phyloP scores from a whole-genome alignment of 1,140 invertebrate species.

The Aphelinus certus region DNA sequence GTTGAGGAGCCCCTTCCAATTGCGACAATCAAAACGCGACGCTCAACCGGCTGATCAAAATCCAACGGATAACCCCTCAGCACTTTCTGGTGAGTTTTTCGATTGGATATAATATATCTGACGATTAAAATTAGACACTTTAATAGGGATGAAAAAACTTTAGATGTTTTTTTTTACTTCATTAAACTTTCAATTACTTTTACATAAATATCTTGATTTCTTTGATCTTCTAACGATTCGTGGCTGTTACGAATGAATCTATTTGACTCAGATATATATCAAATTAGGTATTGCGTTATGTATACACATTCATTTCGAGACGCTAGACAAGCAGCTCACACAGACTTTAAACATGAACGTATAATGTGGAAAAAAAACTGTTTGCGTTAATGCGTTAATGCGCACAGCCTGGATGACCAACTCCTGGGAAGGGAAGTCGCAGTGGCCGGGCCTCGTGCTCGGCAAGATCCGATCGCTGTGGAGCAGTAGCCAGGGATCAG shows the following conservation, averaged over 20 bases:
- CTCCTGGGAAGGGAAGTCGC: slow-evolving; percentile 67
- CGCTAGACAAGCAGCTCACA: no score
- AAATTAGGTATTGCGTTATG: no score
- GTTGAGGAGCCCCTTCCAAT: slow-evolving; percentile 76
- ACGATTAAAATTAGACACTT: no score
- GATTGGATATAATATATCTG: no score
- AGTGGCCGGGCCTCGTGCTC: slow-evolving; percentile 81
- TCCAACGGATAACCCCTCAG: slow-evolving; percentile 61
- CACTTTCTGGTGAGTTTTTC: slow-evolving; percentile 73
- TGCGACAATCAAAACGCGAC: slow-evolving; percentile 57
- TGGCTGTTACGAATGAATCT: no score
- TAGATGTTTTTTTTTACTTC: no score
- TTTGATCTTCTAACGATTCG: no score
- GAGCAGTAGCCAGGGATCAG: slow-evolving; percentile 76
- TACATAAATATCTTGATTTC: no score
- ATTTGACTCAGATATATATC: no score
- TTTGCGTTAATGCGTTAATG: slow-evolving; percentile 19
- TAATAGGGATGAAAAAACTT: no score
- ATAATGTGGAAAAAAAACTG: slow-evolving; percentile 31
- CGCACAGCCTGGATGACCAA: slow-evolving; percentile 66
- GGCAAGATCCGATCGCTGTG: slow-evolving; percentile 88
- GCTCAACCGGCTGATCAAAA: slow-evolving; percentile 56
- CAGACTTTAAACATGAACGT: neutral
- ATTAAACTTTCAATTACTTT: no score
- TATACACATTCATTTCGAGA: no score